phyloP scores from a whole-genome alignment of 1,140 invertebrate species.

The Procambarus virginalis region DNA sequence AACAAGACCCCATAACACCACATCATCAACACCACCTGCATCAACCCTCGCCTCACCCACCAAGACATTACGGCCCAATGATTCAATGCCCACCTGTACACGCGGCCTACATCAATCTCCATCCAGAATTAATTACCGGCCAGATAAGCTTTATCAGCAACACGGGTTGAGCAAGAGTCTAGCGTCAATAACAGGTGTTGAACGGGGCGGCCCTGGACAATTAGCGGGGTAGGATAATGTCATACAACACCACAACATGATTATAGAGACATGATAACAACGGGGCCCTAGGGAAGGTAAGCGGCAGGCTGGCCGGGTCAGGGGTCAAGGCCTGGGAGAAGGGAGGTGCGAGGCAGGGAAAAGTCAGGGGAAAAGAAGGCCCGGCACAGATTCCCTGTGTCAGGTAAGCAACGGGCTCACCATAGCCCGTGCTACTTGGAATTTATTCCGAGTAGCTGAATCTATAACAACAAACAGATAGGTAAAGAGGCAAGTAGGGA shows the following conservation, averaged over 20 bases:
- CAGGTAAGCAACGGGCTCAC: too few relatives aligned
- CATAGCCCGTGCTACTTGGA: too few relatives aligned
- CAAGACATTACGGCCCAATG: background rate
- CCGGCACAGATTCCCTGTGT: background rate
- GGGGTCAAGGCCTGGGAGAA: background rate
- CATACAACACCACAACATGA: background rate
- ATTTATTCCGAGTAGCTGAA: too few relatives aligned
- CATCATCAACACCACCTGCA: too few relatives aligned
- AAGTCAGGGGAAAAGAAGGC: background rate
- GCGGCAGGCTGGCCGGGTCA: background rate
- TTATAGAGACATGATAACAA: background rate
- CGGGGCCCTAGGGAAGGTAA: background rate
- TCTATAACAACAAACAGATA: background rate
- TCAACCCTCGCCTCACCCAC: too few relatives aligned
- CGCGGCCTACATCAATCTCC: constrained; percentile 19
- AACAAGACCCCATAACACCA: too few relatives aligned
- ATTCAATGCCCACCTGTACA: background rate
- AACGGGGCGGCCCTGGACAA: background rate
- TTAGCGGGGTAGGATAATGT: constrained; percentile 17
- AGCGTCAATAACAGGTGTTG: constrained; percentile 23
- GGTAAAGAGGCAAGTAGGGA: background rate
- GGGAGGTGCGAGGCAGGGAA: background rate
- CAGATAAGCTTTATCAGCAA: constrained; percentile 32
- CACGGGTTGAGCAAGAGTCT: background rate
- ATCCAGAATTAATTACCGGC: constrained; percentile 15